These are phyloP conservation scores for Trinectes maculatus DNA, from an alignment of 2,113 vertebrate species.

Conservation along the genomic window DNA sequence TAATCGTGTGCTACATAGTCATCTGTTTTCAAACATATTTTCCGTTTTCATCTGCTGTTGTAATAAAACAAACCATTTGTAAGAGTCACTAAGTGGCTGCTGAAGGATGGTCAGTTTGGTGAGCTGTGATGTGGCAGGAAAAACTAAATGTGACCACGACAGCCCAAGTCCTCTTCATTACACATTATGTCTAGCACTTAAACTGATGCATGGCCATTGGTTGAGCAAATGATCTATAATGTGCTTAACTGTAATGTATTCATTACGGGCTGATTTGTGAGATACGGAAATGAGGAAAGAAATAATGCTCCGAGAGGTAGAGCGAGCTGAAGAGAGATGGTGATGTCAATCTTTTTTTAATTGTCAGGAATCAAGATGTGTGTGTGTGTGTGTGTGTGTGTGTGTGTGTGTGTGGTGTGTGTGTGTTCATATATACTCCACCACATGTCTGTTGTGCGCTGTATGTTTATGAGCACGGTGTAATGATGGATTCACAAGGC, in stretches of 20 bases:
- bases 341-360: slow-evolving; percentile 51
- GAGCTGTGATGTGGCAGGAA: background rate
- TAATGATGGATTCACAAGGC: slow-evolving; percentile 66
- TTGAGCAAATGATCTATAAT: slow-evolving; percentile 39
- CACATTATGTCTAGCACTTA: slow-evolving; percentile 26
- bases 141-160: background rate
- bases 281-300: slow-evolving; percentile 36
- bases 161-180: slow-evolving; percentile 28
- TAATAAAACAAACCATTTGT: slow-evolving; percentile 5
- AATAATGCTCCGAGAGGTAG: slow-evolving; percentile 14
- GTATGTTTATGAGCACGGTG: slow-evolving; percentile 63
- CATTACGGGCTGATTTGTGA: slow-evolving; percentile 46
- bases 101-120: background rate
- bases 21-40: background rate
- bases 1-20: background rate
- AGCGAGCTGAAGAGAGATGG: slow-evolving; percentile 23
- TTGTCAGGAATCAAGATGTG: slow-evolving; percentile 38
- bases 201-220: slow-evolving; percentile 29
- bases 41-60: background rate
- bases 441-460: slow-evolving; percentile 8
- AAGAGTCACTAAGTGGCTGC: background rate
- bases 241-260: slow-evolving; percentile 32
- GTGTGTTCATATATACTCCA: background rate
- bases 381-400: background rate
- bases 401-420: background rate